phyloP scores from a whole-genome alignment of 1,140 invertebrate genomes.

The Fopius arisanus region DNA sequence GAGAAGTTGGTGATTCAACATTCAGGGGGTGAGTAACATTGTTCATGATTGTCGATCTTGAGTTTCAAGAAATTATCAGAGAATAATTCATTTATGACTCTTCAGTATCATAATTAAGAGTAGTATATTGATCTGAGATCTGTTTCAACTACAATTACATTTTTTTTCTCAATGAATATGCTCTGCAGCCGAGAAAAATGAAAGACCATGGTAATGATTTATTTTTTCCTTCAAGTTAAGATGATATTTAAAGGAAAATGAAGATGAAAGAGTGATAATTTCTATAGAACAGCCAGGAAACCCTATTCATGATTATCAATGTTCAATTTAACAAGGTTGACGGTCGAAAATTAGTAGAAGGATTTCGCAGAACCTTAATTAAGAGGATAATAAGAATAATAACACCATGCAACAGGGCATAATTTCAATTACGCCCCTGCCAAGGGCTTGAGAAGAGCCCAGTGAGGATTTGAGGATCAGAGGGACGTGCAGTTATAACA shows the following conservation, averaged over 20 bases:
- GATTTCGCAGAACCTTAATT: neutral
- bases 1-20: neutral
- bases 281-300: neutral
- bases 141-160: neutral
- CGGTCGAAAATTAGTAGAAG: too few relatives aligned
- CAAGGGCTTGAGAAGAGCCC: neutral
- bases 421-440: neutral
- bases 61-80: too few relatives aligned
- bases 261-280: neutral
- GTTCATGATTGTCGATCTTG: neutral
- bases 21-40: neutral
- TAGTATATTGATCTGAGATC: neutral
- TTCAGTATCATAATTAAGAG: too few relatives aligned
- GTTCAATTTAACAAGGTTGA: neutral
- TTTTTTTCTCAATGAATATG: neutral
- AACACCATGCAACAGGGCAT: neutral
- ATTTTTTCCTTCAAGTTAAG: neutral
- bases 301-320: neutral
- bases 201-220: neutral
- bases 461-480: neutral
- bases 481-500: neutral
- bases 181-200: neutral
- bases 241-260: neutral
- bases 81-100: too few relatives aligned
- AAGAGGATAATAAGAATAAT: neutral